Base-by-base conservation (phyloP, 92 coral and sea anemone genomes). In the Phymanthus crucifer region DNA sequence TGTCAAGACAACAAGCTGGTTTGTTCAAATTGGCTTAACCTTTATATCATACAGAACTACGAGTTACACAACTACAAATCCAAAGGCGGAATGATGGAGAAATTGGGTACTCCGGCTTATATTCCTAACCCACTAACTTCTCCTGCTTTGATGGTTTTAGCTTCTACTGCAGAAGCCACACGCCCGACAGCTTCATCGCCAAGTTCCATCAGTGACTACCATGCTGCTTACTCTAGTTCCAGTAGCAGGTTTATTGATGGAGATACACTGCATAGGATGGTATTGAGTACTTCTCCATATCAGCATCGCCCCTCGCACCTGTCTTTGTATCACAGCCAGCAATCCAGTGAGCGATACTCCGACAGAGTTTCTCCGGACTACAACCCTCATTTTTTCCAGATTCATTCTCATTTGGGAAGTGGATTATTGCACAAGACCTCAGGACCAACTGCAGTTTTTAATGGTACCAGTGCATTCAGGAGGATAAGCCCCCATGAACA, bases 151-250 rank as follows among this genome's bases (percentile, higher is more conserved):
- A 92, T 92, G 97, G 97, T 92, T 68, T 76, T 92, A 57, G 97
- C 97, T 6, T 92, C 97, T 24, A 92, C 97, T 7, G 97, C 97
- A 1, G 97, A 92, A 82, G 97, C 94, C n/a, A 93, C 97, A 43
- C 84, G 92, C 54, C 83, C 91, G 27, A 45, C 97, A 18, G 81
- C 92, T 3, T 88, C 97, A 8, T 82, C 97, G 31, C 91, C 96
- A 11, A 88, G 94, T n/a, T 81, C 94, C 46, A 64, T 92, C 76
- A 92, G 83, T 83, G 97, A 92, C 70, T 90, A 90, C 56, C 97
- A 90, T 66, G 80, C 97, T 1, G 85, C 85, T 8, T 92, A 92
- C 78, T 90, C 97, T n/a, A 87, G 94, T 8, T 91, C 97, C 40
- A 90, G 85, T 67, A 89, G 91, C 74, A 91, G 94, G 40, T 92